Evolutionary conservation across 1,140 invertebrate species (phyloP).

Genomic region (Zaprionus kolodkinae): DNA sequence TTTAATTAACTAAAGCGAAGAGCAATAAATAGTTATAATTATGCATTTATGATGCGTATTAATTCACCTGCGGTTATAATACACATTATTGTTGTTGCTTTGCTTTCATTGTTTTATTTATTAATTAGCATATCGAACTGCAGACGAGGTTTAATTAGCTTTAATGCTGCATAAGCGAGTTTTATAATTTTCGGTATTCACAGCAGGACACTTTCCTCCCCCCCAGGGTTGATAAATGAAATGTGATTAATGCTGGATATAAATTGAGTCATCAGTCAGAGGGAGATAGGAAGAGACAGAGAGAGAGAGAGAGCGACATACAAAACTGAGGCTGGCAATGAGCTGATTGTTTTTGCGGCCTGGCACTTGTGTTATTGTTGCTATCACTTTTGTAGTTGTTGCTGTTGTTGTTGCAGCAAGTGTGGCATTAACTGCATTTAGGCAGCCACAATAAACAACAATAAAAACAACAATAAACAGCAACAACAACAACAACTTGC

Average conservation of each 20-base stretch:
- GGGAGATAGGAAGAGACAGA: neutral
- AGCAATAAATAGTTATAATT: conserved; percentile 4
- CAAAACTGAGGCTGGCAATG: conserved; percentile 10
- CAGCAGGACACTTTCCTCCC: neutral
- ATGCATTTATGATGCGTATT: conserved; percentile 2
- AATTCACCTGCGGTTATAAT: neutral
- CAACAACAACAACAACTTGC: neutral
- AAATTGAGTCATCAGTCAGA: conserved; percentile 23
- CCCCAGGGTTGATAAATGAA: conserved; percentile 30
- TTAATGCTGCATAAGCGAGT: conserved; percentile 43
- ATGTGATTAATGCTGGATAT: conserved; percentile 46
- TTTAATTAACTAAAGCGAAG: conserved; percentile 1
- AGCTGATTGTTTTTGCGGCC: conserved; percentile 32
- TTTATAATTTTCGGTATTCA: conserved; percentile 19
- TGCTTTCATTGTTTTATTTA: conserved; percentile 7
- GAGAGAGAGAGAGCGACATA: neutral
- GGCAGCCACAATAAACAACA: conserved; percentile 17
- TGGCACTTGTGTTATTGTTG: conserved; percentile 3
- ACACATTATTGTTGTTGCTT: neutral
- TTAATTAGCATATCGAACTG: conserved; percentile 44
- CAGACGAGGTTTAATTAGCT: conserved; percentile 9
- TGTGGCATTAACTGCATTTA: conserved; percentile 31
- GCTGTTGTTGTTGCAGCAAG: conserved; percentile 19
- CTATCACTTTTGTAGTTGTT: conserved; percentile 9
- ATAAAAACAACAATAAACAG: conserved; percentile 16